Percentiles rank a stretch among this genome's conserved stretches.
phyloP scores from a whole-genome alignment of 2,888 invertebrate genomes.

The Malthinus seriepunctatus region DNA sequence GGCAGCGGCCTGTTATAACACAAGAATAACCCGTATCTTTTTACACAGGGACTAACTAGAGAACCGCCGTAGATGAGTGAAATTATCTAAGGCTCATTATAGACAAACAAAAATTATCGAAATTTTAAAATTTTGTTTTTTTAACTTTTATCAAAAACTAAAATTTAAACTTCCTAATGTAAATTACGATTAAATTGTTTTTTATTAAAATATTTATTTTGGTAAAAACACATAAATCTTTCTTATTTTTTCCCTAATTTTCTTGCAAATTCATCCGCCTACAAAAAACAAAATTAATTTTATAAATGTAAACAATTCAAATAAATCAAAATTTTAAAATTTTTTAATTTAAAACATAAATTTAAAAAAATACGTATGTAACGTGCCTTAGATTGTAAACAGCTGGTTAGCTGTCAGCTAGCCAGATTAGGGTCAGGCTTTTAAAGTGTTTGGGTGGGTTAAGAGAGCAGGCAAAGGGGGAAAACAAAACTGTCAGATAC shows the following conservation, averaged over 20 bases:
- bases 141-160: no score
- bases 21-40: constrained; percentile 48
- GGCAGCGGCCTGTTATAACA: constrained; percentile 50
- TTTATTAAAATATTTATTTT: no score
- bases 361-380: constrained; percentile 45
- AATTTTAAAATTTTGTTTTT: no score
- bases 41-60: constrained; percentile 41
- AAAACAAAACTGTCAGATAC: constrained; percentile 46
- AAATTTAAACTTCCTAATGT: no score
- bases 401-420: constrained; percentile 53
- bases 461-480: constrained; percentile 35
- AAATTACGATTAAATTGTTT: no score
- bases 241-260: not conserved
- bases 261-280: not conserved
- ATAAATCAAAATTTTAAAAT: constrained; percentile 34
- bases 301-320: not conserved
- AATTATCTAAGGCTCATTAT: constrained; percentile 27
- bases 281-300: not conserved
- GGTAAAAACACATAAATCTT: not conserved
- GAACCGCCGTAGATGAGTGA: constrained; percentile 33
- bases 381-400: constrained; percentile 49
- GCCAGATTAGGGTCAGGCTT: constrained; percentile 54
- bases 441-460: constrained; percentile 42
- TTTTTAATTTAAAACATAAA: constrained; percentile 34
- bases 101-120: constrained; percentile 16